Percentiles rank a stretch among this genome's conserved stretches.
Conservation (phyloP, 2,888 invertebrate genomes). For the Frankliniella intonsa region DNA sequence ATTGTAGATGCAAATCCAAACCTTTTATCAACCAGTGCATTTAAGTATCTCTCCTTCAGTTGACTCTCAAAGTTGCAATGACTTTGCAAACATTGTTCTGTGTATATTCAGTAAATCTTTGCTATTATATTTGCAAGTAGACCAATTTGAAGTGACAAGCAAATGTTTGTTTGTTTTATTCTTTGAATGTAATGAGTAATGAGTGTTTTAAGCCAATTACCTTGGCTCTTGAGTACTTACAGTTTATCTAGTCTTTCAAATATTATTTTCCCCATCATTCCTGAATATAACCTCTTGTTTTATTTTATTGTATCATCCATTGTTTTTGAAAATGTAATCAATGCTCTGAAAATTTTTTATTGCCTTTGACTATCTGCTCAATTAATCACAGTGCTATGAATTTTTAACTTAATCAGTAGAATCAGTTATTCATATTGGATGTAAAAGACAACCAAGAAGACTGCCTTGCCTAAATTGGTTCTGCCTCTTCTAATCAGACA, state of each 20-base stretch:
- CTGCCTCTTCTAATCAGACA: no score
- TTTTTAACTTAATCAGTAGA: no score
- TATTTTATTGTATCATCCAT: neutral
- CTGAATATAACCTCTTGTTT: neutral
- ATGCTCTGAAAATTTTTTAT: neutral
- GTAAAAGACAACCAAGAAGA: no score
- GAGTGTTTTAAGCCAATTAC: neutral
- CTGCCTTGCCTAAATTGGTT: no score
- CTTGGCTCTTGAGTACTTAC: slow-evolving; percentile 14
- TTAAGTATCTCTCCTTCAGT: neutral
- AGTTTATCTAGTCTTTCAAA: slow-evolving; percentile 17
- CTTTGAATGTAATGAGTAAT: neutral
- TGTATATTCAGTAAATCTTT: neutral
- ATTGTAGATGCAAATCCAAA: no score
- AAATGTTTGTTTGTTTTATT: neutral
- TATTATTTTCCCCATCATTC: neutral
- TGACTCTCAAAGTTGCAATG: neutral
- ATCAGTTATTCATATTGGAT: no score
- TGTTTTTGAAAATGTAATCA: neutral
- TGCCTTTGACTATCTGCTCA: neutral
- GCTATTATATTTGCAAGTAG: neutral
- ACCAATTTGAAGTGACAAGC: neutral
- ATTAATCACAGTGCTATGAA: neutral
- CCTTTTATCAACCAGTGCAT: neutral
- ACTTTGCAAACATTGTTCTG: neutral